A percentile compares a stretch with the other conserved stretches of the same genome.
These are phyloP conservation scores for Synanthedon andrenaeformis DNA, from an alignment of 2,888 invertebrate genomes.

Conservation along the genomic window DNA sequence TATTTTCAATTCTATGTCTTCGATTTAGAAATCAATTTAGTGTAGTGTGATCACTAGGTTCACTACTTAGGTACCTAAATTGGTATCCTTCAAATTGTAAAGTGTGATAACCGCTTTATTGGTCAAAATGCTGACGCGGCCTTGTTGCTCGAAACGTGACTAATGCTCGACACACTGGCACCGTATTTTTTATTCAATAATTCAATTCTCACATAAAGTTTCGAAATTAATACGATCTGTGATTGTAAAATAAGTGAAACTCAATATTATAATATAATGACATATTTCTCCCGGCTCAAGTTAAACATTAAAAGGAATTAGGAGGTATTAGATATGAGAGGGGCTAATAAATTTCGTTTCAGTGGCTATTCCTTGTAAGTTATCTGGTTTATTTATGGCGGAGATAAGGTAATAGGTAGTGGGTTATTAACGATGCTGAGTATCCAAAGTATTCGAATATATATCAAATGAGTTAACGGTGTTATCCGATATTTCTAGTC, in stretches of 20 bases:
- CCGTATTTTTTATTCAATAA: conserved; percentile 3
- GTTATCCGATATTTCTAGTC: conserved; percentile 12
- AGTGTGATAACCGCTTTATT: too few relatives aligned
- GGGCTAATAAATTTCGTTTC: conserved; percentile 28
- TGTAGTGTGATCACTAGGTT: too few relatives aligned
- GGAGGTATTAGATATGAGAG: conserved; percentile 28
- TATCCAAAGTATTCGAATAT: conserved; percentile 17
- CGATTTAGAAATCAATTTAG: too few relatives aligned
- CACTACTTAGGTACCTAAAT: too few relatives aligned
- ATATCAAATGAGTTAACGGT: conserved; percentile 15
- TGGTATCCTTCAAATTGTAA: too few relatives aligned
- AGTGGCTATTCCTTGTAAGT: conserved; percentile 17
- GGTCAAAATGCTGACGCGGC: conserved; percentile 3
- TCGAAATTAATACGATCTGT: background rate
- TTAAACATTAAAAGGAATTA: background rate
- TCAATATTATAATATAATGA: background rate
- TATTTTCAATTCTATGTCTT: too few relatives aligned
- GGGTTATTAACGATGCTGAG: conserved; percentile 22
- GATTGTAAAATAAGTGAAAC: background rate
- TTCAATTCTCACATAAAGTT: background rate
- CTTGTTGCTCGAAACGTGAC: conserved; percentile 15
- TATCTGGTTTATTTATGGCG: conserved; percentile 36
- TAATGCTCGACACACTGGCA: conserved; percentile 8
- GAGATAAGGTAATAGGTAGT: conserved; percentile 29
- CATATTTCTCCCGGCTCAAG: background rate